phyloP scores from a whole-genome alignment of 2,797 vertebrate species.

The Lophotriccus pileatus region DNA sequence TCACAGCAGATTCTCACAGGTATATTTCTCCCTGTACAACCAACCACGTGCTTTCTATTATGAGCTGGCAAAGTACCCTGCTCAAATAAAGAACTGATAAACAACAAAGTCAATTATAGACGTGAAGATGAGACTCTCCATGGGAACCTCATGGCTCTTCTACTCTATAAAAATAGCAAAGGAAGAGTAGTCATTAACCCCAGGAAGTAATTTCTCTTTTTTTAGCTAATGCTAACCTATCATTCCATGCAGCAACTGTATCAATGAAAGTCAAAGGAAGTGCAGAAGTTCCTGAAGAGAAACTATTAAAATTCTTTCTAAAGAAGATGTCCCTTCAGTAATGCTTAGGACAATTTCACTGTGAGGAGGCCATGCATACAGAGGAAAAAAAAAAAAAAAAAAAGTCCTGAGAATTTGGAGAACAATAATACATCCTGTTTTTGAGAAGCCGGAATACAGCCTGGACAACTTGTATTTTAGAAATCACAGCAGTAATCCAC shows the following conservation, averaged over 20 bases:
- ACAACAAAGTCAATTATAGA: neutral
- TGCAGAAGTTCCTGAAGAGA: neutral
- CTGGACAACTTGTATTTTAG: conserved; percentile 44
- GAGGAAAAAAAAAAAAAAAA: neutral
- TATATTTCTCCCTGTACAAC: neutral
- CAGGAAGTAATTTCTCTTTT: neutral
- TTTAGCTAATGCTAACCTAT: neutral
- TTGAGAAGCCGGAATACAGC: conserved; percentile 38
- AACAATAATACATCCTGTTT: conserved; percentile 64
- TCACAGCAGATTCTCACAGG: neutral
- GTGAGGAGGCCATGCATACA: neutral
- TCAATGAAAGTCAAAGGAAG: conserved; percentile 35
- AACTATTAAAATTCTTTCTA: conserved; percentile 6
- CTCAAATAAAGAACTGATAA: neutral
- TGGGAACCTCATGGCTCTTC: neutral
- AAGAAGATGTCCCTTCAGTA: neutral
- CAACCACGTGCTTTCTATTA: neutral
- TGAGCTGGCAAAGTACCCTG: neutral
- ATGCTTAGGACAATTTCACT: neutral
- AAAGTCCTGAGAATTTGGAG: neutral
- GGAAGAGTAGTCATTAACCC: neutral
- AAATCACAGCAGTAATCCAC: neutral
- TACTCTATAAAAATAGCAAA: neutral
- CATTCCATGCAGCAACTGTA: neutral
- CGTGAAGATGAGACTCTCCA: neutral